Evolutionary conservation across 37 sponge, comb jelly and placozoan species (phyloP), one percentile per base, ranked within the genome.

Genomic region (Mnemiopsis leidyi): DNA sequence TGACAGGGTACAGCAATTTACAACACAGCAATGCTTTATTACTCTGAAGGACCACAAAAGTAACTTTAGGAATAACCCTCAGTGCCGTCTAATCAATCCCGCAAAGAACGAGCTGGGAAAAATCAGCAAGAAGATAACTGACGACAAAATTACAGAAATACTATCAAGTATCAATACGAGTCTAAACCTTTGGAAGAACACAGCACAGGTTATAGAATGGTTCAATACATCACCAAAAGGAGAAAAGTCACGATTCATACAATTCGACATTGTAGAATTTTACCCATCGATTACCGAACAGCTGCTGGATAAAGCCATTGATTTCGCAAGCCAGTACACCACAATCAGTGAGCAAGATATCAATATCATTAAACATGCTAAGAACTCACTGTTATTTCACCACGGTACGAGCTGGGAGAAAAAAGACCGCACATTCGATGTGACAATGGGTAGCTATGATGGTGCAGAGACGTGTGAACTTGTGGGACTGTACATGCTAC

Each of bases 271-370:
- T 5, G 73, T 29, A 5, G 30, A 26, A 5, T 77, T 77, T 18
- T 77, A 77, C 79, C 79, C 79, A 3, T 77, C 79, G 7, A 77
- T 77, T 20, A 31, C 79, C 36, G 79, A 77, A 34, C 9, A 26
- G 1, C 79, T 77, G 35, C 79, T 77, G 36, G 36, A 77, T 32
- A 77, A 33, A 31, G 79, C 79, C 36, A 26, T 77, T 21, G 35
- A 77, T 0, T 29, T 77, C 32, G 79, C 79, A 13, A 16, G 0
- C 9, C 21, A 71, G 30, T 5, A 5, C 73, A 29, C 3, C 30
- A 25, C 7, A 29, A 2, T 71, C 73, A 29, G 29, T 25, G 2
- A 5, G 21, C 3, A 3, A 25, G 73, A 71, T 5, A 71, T 29
- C 5, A 20, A 32, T 3, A 77, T 77, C 7, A 77, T 77, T 0